phyloP scores from a whole-genome alignment of 1,140 invertebrate species.

The Dreissena rostriformis region DNA sequence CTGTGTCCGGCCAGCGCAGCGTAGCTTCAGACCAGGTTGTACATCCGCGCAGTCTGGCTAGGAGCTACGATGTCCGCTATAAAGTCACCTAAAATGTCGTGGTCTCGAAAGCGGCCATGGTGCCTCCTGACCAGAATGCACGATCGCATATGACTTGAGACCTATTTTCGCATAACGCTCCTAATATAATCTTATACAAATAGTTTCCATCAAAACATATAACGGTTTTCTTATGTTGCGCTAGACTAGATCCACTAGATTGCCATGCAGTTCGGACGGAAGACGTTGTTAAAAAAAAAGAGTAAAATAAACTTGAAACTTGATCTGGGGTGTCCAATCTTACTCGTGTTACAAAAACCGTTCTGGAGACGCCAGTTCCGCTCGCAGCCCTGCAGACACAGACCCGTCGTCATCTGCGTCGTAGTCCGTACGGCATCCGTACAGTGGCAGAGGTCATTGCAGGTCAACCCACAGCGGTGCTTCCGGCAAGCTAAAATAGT shows the following conservation, averaged over 20 bases:
- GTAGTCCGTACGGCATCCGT: not conserved
- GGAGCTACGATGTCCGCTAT: too few species aligned
- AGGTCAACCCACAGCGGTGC: slow-evolving; percentile 32
- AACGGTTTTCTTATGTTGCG: not conserved
- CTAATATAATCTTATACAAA: too few species aligned
- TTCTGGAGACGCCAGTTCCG: slow-evolving; percentile 37
- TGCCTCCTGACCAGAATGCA: too few species aligned
- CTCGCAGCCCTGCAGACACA: slow-evolving; percentile 13
- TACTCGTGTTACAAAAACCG: slow-evolving; percentile 44
- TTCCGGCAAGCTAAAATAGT: slow-evolving; percentile 15
- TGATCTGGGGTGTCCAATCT: not conserved
- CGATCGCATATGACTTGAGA: too few species aligned
- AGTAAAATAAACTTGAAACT: not conserved
- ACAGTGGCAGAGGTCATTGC: slow-evolving; percentile 30
- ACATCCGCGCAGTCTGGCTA: too few species aligned
- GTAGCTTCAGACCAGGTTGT: too few species aligned
- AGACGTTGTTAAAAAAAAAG: not conserved
- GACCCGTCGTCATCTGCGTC: not conserved
- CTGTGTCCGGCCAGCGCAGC: too few species aligned
- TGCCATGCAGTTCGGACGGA: not conserved
- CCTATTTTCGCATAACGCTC: too few species aligned
- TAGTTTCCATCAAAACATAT: not conserved
- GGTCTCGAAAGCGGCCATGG: too few species aligned
- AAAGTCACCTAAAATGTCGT: too few species aligned
- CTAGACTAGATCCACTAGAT: not conserved